phyloP scores from a whole-genome alignment of 1,140 invertebrate species.

The Heliconius congener region DNA sequence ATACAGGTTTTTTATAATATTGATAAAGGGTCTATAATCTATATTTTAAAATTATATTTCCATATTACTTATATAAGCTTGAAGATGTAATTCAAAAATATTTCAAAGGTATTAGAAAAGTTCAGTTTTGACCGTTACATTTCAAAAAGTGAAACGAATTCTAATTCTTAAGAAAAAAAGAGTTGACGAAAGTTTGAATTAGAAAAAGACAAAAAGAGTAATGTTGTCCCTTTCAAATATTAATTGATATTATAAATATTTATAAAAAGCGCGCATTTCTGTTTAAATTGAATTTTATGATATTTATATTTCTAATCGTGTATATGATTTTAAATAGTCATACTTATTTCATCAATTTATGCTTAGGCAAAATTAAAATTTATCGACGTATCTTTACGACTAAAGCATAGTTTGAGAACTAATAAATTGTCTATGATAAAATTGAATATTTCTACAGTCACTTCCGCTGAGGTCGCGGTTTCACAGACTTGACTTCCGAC shows the following conservation, averaged over 20 bases:
- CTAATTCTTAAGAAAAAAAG: background rate
- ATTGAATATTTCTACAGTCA: constrained; percentile 48
- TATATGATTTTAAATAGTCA: background rate
- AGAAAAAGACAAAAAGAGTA: background rate
- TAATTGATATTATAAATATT: background rate
- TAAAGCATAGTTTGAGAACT: constrained; percentile 27
- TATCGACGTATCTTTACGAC: constrained; percentile 27
- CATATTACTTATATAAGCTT: background rate
- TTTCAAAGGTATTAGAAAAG: background rate
- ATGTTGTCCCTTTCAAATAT: background rate
- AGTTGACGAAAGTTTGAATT: background rate
- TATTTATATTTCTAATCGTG: background rate
- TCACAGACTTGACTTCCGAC: constrained; percentile 47
- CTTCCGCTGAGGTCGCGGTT: constrained; percentile 58
- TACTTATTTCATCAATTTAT: background rate
- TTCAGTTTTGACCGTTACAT: background rate
- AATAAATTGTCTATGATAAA: constrained; percentile 54
- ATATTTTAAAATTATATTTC: background rate
- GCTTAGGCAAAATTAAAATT: background rate
- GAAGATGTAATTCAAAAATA: background rate
- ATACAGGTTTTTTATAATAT: too few species aligned
- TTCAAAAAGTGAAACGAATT: background rate
- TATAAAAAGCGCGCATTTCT: background rate
- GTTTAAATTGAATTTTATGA: background rate
- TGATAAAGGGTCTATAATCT: too few species aligned